Conservation (phyloP, 2,113 vertebrate species). For the Peromyscus leucopus region DNA sequence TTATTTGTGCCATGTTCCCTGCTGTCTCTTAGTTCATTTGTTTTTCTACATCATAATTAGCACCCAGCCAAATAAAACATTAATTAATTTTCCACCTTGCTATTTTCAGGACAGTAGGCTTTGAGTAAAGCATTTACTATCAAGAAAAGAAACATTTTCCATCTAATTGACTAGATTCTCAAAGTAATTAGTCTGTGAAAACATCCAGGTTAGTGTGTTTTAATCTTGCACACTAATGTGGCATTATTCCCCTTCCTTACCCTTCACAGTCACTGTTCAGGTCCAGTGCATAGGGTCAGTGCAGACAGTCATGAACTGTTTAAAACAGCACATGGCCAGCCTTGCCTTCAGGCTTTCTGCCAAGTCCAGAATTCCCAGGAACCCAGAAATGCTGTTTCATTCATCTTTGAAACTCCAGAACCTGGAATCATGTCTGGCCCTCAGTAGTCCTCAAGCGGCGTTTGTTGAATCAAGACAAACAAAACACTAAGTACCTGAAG, state of each 20-base stretch:
- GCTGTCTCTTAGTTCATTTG: conserved; percentile 1
- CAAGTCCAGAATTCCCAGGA: neutral
- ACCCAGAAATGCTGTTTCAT: neutral
- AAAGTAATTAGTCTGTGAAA: conserved; percentile 23
- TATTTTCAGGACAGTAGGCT: conserved; percentile 27
- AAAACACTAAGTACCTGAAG: conserved; percentile 16
- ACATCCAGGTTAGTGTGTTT: neutral
- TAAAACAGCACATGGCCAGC: neutral
- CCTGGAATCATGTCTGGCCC: neutral
- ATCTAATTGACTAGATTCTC: conserved; percentile 7
- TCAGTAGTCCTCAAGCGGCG: neutral
- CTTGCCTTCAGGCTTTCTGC: neutral
- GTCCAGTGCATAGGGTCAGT: neutral
- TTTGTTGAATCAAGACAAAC: conserved; percentile 8
- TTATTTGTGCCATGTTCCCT: neutral
- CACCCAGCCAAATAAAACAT: conserved; percentile 17
- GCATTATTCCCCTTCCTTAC: neutral
- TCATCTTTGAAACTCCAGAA: neutral
- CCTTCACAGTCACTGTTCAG: conserved; percentile 53
- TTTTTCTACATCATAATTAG: conserved; percentile 29
- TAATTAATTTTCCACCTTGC: conserved; percentile 43
- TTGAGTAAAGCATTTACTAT: conserved; percentile 36
- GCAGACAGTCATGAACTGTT: neutral
- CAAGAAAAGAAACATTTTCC: conserved; percentile 37
- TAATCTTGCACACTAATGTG: neutral